phyloP scores from a whole-genome alignment of 2,888 invertebrate genomes.

The Sericinus montela region DNA sequence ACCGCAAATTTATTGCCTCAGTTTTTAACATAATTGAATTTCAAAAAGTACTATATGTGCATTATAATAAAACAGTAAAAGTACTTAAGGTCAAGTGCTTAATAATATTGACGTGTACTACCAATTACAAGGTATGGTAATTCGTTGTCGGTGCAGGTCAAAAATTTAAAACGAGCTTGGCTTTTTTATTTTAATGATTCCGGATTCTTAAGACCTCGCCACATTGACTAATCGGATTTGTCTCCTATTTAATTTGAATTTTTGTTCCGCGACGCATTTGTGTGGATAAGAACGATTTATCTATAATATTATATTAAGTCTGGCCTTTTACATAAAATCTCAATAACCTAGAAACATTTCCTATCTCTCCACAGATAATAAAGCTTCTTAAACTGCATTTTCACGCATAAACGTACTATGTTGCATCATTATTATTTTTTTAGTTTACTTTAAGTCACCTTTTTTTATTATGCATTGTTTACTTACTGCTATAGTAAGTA shows the following conservation, averaged over 20 bases:
- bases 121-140: conserved; percentile 13
- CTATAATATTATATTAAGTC: not conserved
- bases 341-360: not conserved
- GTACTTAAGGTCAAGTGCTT: not conserved
- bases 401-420: no score
- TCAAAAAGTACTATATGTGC: no score
- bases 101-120: conserved; percentile 6
- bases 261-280: conserved; percentile 7
- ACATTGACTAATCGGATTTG: conserved; percentile 15
- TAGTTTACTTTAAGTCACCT: no score
- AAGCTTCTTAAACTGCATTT: no score
- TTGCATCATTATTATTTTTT: no score
- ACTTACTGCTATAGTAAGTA: no score
- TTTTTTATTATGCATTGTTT: no score
- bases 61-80: no score
- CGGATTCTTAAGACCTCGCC: conserved; percentile 7
- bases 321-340: not conserved
- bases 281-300: conserved; percentile 2
- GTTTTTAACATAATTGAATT: no score
- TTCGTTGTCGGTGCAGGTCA: conserved; percentile 4
- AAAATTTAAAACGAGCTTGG: conserved; percentile 10
- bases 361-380: no score
- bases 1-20: no score
- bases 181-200: conserved; percentile 16
- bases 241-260: conserved; percentile 7